Base-by-base conservation (phyloP, 2,797 vertebrate species). In the Cryptoblepharus egeriae region DNA sequence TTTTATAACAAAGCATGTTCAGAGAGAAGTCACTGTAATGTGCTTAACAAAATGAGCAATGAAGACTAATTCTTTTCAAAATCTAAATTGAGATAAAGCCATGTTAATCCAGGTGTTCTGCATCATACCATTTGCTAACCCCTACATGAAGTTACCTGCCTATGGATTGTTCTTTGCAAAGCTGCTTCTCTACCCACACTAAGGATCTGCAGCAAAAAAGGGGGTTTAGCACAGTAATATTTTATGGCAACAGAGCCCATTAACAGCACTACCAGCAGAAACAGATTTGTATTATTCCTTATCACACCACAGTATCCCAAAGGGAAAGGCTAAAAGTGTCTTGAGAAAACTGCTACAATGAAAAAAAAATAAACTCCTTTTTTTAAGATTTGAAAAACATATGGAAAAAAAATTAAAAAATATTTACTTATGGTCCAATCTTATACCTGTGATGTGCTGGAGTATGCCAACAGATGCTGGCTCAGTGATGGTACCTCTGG, bases 91-190 rank as follows among this genome's bases (percentile, higher is more conserved):
- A 26, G 39, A 45, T 72, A 68, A 45, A 52, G 8, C 70, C 37
- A 18, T 7, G 11, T 83, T 90, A 91, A 88, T 76, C 58, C 65
- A 26, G 45, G 78, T 63, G 69, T 75, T 79, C 68, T 72, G 65
- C 73, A 81, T 52, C 70, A 75, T 87, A 49, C 82, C 39, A 81
- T 89, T 86, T 88, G 73, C 84, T 92, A 84, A 88, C 81, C 85
- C 82, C 72, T 72, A 85, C 68, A 79, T 45, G 74, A 76, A 87
- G 85, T 89, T 73, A 4, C 85, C 87, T 89, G 82, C 74, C 42
- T 79, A 77, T 81, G 83, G 83, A 81, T 91, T 89, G 88, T 87
- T 88, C 72, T 82, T 81, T 87, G 79, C 75, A 90, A 90, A 91
- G 82, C 81, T 82, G 79, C 73, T 79, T 86, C 13, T 75, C 32